Evolutionary conservation across 1,140 invertebrate genomes (phyloP).

Genomic region (Danaus melanippus): DNA sequence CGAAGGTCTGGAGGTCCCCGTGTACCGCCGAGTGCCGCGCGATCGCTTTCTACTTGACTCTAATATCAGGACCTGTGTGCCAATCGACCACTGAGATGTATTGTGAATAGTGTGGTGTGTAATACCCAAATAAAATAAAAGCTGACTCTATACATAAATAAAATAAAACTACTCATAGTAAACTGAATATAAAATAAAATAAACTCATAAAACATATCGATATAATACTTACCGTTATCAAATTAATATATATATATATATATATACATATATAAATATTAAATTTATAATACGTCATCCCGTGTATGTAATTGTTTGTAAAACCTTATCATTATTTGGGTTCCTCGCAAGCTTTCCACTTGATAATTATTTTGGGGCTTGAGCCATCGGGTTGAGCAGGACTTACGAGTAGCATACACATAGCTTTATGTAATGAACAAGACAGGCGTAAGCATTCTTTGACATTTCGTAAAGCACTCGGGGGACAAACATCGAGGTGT

Average conservation of each 20-base stretch:
- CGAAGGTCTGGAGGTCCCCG: slow-evolving; percentile 58
- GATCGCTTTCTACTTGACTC: slow-evolving; percentile 61
- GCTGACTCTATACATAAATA: too few species aligned
- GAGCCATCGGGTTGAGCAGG: not conserved
- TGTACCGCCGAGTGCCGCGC: slow-evolving; percentile 55
- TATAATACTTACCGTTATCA: too few species aligned
- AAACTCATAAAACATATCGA: too few species aligned
- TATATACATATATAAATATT: too few species aligned
- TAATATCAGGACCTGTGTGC: slow-evolving; percentile 69
- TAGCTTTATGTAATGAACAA: slow-evolving; percentile 19
- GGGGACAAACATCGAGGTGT: slow-evolving; percentile 24
- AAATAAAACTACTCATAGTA: too few species aligned
- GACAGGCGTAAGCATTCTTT: slow-evolving; percentile 16
- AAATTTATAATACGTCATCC: too few species aligned
- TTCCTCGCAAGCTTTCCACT: slow-evolving; percentile 5
- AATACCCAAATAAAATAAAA: too few species aligned
- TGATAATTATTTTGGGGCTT: slow-evolving; percentile 2
- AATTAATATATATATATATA: too few species aligned
- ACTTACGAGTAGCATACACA: slow-evolving; percentile 18
- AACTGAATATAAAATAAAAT: too few species aligned
- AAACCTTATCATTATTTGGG: not conserved
- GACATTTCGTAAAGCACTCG: slow-evolving; percentile 25
- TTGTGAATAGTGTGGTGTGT: too few species aligned
- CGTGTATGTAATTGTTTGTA: too few species aligned
- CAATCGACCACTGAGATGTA: slow-evolving; percentile 48